Evolutionary conservation across 2,797 vertebrate genomes (phyloP), one percentile per base, ranked within the genome.

Genomic region (Falco rusticolus): DNA sequence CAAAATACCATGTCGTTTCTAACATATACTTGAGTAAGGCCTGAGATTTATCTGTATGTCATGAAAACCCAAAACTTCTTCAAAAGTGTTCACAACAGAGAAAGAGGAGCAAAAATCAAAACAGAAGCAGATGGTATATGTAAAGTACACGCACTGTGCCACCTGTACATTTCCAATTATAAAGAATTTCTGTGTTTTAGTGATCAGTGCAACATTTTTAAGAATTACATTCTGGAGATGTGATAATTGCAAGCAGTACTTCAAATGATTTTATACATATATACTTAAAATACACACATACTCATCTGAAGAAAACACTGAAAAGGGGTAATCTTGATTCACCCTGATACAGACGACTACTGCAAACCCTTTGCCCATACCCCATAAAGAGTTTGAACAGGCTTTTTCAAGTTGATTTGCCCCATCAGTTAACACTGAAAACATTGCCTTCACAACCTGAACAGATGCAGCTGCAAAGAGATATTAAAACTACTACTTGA

Each of bases 151-250:
- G 69, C 63, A 17, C 18, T 81, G 34, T 78, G 59, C 53, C 2
- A 4, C 91, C 85, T 83, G 33, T 64, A 53, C 0, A 1, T 75
- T 94, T 86, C 90, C 80, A 88, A 57, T 84, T 90, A 86, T 88
- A 95, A 91, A 68, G 39, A 89, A 94, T 70, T 74, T 25, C n/a
- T 33, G 25, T 79, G 53, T 64, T 94, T 83, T 78, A 56, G 50
- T 39, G 21, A 79, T 86, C 54, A 92, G 64, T 13, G 22, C 34
- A 63, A 76, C 3, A 3, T 77, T 92, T 93, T 65, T 48, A 53
- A 87, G 51, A 92, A 78, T 69, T 26, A 72, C 77, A 88, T 90
- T 93, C 72, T 81, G 57, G 54, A 96, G 84, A 91, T 75, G 57
- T 83, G 76, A 31, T 81, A 88, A 91, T 28, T 91, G 26, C 57